Percentiles rank a stretch among this genome's conserved stretches.
Conservation (phyloP, 1,140 invertebrate genomes). For the Zaprionus camerounensis region DNA sequence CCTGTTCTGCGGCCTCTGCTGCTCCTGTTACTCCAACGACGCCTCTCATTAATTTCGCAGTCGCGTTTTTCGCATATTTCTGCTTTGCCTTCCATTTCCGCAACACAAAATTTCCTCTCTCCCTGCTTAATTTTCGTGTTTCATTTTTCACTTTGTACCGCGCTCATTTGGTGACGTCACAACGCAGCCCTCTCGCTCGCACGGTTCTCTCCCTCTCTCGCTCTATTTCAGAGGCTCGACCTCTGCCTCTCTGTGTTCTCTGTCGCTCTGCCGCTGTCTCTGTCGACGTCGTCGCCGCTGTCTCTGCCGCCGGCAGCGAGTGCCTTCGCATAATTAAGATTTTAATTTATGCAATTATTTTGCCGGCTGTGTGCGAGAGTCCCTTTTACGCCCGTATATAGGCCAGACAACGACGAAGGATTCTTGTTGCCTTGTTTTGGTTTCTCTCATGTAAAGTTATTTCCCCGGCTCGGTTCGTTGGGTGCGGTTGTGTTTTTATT, state of each 20-base stretch:
- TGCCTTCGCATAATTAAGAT: constrained; percentile 78
- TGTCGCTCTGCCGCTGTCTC: constrained; percentile 10
- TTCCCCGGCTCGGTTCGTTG: constrained; percentile 58
- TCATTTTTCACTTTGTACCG: constrained; percentile 79
- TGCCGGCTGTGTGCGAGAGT: constrained; percentile 65
- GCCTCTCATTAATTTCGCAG: constrained; percentile 76
- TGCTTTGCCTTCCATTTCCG: constrained; percentile 66
- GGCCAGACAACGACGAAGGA: constrained; percentile 19
- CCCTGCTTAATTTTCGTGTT: constrained; percentile 72
- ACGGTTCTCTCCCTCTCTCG: neutral
- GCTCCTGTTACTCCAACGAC: constrained; percentile 63
- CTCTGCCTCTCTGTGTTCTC: constrained; percentile 2
- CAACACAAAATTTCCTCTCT: constrained; percentile 35
- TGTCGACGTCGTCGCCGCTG: neutral
- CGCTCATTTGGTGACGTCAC: constrained; percentile 79
- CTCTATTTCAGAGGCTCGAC: constrained; percentile 42
- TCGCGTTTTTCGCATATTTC: constrained; percentile 61
- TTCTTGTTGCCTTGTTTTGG: constrained; percentile 49
- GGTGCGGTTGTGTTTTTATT: constrained; percentile 62
- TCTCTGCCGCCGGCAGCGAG: constrained; percentile 33
- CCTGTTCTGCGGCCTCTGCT: constrained; percentile 6
- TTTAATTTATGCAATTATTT: constrained; percentile 84
- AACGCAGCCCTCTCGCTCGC: constrained; percentile 1
- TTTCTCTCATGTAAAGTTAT: constrained; percentile 64
- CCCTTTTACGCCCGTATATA: constrained; percentile 50